Base-by-base conservation (phyloP, 2,888 invertebrate species). In the Synanthedon myopaeformis region DNA sequence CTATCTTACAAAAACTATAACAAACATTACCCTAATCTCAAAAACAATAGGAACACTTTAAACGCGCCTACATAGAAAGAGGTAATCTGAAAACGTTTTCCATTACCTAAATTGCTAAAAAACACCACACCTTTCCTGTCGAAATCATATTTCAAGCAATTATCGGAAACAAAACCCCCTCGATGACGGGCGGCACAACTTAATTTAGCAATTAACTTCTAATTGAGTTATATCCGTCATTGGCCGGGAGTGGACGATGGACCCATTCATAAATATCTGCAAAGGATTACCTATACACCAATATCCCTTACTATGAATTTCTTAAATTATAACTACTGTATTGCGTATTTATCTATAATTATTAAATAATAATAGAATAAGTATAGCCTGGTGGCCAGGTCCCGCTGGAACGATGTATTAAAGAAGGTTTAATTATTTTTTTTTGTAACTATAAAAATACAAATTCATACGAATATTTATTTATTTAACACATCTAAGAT, bases 181-280 rank as follows among this genome's bases (percentile, higher is more conserved):
- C 69, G 42, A 52, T 67, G 71, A 64, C 65, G 66, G 68, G 67
- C 67, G 75, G 72, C 75, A 70, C 77, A 77, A 82, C 84, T 85
- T 85, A 79, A 87, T 85, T 80, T 80, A 73, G 72, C 84, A 84
- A 85, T 86, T 86, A 83, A 79, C 73, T 75, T 74, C 76, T 85
- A 84, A 85, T 84, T 82, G 79, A 78, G 83, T 86, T 81, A 84
- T 76, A 81, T 76, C 79, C 79, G 76, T 84, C 85, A 82, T 76
- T 72, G 74, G 67, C 60, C 60, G 66, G 54, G 65, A 67, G 65
- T 62, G 63, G 60, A 59, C 59, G 49, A 49, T 23, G 49, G 49
- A 19, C 23, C 49, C 23, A 6, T 13, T 10, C 14, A 14, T 13
- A 45, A 45, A 45, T 49, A 49, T 19, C 49, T 3, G 49, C 49